These are phyloP conservation scores for Microplitis mediator DNA, from an alignment of 1,140 invertebrate genomes.

Conservation along the genomic window DNA sequence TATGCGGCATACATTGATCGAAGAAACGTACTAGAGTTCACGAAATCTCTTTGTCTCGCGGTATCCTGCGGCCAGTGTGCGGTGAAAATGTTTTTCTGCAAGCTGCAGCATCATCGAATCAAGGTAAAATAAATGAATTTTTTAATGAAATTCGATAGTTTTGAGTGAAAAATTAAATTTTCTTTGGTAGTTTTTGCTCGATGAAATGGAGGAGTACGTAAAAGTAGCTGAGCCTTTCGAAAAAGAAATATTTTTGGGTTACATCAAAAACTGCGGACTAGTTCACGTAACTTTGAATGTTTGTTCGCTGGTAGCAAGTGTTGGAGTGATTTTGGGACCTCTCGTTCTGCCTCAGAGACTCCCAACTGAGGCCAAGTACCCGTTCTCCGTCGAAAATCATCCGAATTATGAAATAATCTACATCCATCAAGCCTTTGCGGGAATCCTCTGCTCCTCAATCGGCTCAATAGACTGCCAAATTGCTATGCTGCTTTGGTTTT, in stretches of 20 bases:
- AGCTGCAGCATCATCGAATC: not conserved
- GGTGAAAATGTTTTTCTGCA: conserved; percentile 19
- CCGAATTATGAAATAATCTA: conserved; percentile 21
- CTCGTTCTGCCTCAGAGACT: conserved; percentile 15
- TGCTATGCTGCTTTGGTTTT: conserved; percentile 23
- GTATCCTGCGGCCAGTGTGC: not conserved
- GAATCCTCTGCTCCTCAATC: conserved; percentile 2
- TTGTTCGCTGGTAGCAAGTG: not conserved
- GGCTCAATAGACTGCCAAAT: conserved; percentile 20
- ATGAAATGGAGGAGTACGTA: not conserved
- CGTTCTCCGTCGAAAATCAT: conserved; percentile 19
- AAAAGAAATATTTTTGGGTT: not conserved
- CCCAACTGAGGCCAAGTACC: conserved; percentile 24
- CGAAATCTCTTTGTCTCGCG: conserved; percentile 3
- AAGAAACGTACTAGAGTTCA: not conserved
- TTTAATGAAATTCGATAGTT: not conserved
- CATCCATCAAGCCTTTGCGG: conserved; percentile 11
- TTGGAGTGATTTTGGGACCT: conserved; percentile 21
- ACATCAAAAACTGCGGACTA: not conserved
- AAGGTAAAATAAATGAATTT: not conserved
- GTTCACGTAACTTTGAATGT: not conserved
- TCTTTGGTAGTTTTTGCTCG: not conserved
- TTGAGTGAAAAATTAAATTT: not conserved
- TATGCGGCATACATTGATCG: not conserved
- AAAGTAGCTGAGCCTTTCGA: not conserved